Evolutionary conservation across 2,888 invertebrate genomes (phyloP), one percentile per base, ranked within the genome.

Genomic region (Branchipolynoe longqiensis): DNA sequence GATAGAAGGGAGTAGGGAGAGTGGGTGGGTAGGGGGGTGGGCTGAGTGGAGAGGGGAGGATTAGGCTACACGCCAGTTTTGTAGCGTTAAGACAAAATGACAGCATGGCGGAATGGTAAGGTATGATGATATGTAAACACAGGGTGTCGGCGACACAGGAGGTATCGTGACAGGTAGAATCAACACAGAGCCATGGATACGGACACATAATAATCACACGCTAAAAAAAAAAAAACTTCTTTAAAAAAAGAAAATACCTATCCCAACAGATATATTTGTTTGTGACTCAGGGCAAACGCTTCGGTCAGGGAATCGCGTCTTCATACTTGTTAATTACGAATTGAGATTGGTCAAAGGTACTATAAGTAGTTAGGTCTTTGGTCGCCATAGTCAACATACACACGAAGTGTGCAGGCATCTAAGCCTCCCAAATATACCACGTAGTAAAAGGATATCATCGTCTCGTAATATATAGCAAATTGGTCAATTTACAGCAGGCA

Each of bases 401-500:
- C 74, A 8, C 33, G 22, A 28, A 33, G 64, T 33, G 33, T 25
- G 4, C 31, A 64, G 28, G 64, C 64, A 64, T 22, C 28, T n/a
- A 31, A 31, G 33, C 64, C 6, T 28, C 4, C 64, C 33, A 25
- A 64, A n/a, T 4, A 12, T 33, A 64, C 64, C 64, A 64, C 28
- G 33, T 14, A 4, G 33, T 25, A 33, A 64, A 64, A 64, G 33
- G 64, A 31, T 33, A 64, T 4, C 4, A n/a, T 28, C 4, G 25
- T 28, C 14, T 74, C 74, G 41, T 74, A 38, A 74, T 25, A 41
- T 48, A 74, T 48, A 74, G 74, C 74, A 74, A 22, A 74, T n/a
- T 74, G 74, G 74, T 74, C 74, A 28, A 41, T 3, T 22, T 74
- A 74, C 74, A 74, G 48, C 74, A 74, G 74, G 74, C 74, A 12